A percentile compares a stretch with the other conserved stretches of the same genome.
phyloP scores from a whole-genome alignment of 1,140 invertebrate species.

The Oscheius sp. region DNA sequence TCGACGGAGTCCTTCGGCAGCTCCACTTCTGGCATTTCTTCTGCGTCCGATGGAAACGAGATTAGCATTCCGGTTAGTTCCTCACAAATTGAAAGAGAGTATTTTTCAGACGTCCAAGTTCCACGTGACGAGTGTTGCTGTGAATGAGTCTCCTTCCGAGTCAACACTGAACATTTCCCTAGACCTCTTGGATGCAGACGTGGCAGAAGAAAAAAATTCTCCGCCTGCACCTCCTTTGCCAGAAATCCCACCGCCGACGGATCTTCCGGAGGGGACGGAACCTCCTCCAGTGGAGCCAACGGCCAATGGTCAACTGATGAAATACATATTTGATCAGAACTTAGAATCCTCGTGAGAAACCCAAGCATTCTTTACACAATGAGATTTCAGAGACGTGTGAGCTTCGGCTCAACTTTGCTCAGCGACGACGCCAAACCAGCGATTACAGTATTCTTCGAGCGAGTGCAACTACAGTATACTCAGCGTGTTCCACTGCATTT shows the following conservation, averaged over 20 bases:
- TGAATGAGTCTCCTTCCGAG: conserved; percentile 14
- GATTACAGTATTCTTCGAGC: neutral
- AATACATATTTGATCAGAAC: conserved; percentile 21
- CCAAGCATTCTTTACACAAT: neutral
- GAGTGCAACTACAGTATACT: too few species aligned
- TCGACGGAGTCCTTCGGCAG: conserved; percentile 22
- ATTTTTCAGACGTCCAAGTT: neutral
- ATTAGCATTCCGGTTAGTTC: neutral
- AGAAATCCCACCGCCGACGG: conserved; percentile 17
- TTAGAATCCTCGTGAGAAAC: conserved; percentile 29
- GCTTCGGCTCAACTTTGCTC: neutral
- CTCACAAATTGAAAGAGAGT: neutral
- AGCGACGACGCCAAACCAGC: neutral
- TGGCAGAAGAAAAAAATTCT: conserved; percentile 1
- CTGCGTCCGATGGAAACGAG: neutral
- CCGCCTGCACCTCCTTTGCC: conserved; percentile 16
- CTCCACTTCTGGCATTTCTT: conserved; percentile 22
- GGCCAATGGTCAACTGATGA: conserved; percentile 9
- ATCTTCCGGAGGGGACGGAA: neutral
- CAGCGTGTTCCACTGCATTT: neutral
- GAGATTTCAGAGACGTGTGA: conserved; percentile 19
- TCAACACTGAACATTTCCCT: conserved; percentile 13
- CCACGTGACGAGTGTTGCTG: conserved; percentile 15
- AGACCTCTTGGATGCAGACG: neutral
- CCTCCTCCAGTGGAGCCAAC: neutral